phyloP scores from a whole-genome alignment of 2,113 vertebrate genomes.

The Trogon surrucura region DNA sequence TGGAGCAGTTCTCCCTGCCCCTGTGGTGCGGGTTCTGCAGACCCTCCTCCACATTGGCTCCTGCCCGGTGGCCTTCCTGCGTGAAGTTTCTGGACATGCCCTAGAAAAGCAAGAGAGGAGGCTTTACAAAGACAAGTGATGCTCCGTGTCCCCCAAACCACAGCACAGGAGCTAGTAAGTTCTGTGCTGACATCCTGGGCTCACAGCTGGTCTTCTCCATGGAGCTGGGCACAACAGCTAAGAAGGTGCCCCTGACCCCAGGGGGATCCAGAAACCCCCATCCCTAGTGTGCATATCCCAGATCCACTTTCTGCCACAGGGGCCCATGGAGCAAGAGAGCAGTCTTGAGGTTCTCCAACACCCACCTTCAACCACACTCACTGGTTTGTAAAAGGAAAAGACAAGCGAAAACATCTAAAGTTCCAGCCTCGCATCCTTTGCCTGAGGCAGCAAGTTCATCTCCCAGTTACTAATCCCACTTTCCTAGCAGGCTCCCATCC shows the following conservation, averaged over 20 bases:
- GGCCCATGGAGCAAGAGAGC: rapidly evolving
- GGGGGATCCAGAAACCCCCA: neutral
- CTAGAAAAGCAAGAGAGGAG: constrained; percentile 63
- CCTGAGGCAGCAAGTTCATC: neutral
- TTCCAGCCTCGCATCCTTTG: neutral
- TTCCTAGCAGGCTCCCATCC: neutral
- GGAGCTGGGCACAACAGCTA: neutral
- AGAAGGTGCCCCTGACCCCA: neutral
- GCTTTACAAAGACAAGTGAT: neutral
- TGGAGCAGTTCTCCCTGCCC: constrained; percentile 65
- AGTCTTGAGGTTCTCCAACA: neutral
- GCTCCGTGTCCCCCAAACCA: rapidly evolving
- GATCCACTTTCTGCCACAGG: neutral
- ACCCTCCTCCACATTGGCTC: constrained; percentile 38
- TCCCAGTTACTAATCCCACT: neutral
- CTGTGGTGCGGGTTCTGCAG: constrained; percentile 2
- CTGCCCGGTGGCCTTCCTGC: constrained; percentile 52
- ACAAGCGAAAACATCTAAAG: neutral
- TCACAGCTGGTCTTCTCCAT: neutral
- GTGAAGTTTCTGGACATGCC: constrained; percentile 78
- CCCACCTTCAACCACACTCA: rapidly evolving
- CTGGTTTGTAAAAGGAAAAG: neutral
- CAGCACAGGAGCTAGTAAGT: rapidly evolving
- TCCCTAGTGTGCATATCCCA: neutral
- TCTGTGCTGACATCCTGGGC: neutral